These are phyloP conservation scores for Myotis brandtii DNA, from an alignment of 2,113 vertebrate species.

Conservation along the genomic window DNA sequence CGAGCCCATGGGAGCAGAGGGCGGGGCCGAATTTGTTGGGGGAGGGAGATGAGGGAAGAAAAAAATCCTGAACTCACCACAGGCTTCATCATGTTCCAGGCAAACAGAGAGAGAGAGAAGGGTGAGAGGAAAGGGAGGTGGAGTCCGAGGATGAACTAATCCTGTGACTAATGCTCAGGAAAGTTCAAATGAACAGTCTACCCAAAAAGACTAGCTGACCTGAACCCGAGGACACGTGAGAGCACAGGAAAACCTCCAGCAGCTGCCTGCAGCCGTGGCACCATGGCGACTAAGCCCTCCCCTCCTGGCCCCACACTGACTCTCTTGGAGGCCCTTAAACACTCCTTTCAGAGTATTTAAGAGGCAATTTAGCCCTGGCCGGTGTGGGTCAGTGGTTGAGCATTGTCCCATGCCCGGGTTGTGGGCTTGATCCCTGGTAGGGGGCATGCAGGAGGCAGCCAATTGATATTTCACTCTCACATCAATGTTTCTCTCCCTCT, in stretches of 20 bases:
- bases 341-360: not conserved
- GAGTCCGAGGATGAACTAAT: not conserved
- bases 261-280: not conserved
- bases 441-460: no score
- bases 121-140: not conserved
- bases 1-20: fast-evolving
- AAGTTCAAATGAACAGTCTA: not conserved
- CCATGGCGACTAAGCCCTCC: fast-evolving
- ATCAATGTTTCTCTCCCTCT: no score
- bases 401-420: no score
- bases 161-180: not conserved
- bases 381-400: not conserved
- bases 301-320: not conserved
- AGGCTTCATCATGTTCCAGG: not conserved
- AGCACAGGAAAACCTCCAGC: no score
- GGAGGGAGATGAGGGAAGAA: not conserved
- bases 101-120: not conserved
- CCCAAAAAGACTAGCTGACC: not conserved
- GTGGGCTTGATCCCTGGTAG: no score
- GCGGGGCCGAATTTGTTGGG: fast-evolving
- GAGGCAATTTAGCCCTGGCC: no score
- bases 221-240: not conserved
- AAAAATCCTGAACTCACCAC: not conserved
- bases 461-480: no score
- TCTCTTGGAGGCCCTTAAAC: not conserved